These are phyloP conservation scores for Ptychobarbus kaznakovi DNA, from an alignment of 2,797 vertebrate genomes.

Conservation along the genomic window DNA sequence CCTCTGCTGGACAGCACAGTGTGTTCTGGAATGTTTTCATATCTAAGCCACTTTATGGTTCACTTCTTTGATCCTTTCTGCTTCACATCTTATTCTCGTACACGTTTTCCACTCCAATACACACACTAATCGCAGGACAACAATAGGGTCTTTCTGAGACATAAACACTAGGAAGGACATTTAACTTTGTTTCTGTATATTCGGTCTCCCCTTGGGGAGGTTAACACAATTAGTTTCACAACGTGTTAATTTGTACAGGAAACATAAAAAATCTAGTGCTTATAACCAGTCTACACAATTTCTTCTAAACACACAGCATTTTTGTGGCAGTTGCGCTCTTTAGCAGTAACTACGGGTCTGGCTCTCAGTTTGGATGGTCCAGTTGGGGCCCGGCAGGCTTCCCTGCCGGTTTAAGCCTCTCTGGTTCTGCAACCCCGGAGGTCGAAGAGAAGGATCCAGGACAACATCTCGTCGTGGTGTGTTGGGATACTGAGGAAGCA, in stretches of 20 bases:
- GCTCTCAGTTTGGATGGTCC: conserved; percentile 76
- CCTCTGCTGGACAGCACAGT: conserved; percentile 66
- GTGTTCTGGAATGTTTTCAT: conserved; percentile 69
- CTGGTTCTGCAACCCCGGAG: conserved; percentile 55
- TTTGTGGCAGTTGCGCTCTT: conserved; percentile 51
- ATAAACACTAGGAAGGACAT: neutral
- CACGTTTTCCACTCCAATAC: conserved; percentile 28
- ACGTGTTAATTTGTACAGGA: conserved; percentile 2
- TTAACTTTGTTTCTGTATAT: conserved; percentile 27
- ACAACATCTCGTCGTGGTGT: conserved; percentile 60
- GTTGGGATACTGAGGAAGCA: conserved; percentile 62
- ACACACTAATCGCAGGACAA: conserved; percentile 52
- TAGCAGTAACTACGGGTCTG: conserved; percentile 78
- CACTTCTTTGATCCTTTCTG: conserved; percentile 57
- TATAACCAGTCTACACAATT: conserved; percentile 4
- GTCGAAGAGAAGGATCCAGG: conserved; percentile 63
- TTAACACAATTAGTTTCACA: conserved; percentile 16
- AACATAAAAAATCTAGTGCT: conserved; percentile 38
- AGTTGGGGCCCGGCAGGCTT: conserved; percentile 71
- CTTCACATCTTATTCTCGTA: conserved; percentile 39
- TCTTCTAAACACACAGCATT: conserved; percentile 22
- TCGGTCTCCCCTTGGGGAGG: neutral
- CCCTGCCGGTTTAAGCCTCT: conserved; percentile 66
- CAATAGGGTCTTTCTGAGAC: conserved; percentile 43
- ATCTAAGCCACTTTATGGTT: conserved; percentile 69